Evolutionary conservation across 2,113 vertebrate species (phyloP), one percentile per base, ranked within the genome.

Genomic region (Lathamus discolor): DNA sequence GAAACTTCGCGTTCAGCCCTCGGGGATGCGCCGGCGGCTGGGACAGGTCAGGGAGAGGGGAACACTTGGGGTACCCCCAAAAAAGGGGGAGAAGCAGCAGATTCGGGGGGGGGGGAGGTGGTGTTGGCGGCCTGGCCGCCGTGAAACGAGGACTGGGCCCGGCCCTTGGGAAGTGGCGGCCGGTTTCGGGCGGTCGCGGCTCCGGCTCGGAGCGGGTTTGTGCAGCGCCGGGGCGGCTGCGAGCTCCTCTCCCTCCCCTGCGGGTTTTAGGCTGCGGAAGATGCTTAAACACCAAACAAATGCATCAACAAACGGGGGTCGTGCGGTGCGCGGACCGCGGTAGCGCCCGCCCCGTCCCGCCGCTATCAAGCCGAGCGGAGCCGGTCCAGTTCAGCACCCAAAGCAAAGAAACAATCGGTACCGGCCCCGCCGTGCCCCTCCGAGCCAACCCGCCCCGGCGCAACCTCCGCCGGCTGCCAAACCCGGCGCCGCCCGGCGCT

Each of bases 321-420:
- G 29, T 33, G 16, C 10, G 29, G 22, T 52, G 23, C 59, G n/a
- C 14, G 16, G 39, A 35, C 39, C 35, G 6, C 24, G 9, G 22
- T 62, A 66, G 72, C 6, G 2, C 15, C 67, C 22, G 11, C 14
- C 57, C 76, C 27, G 57, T 90, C 73, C 51, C 20, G 16, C 49
- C 10, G 73, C 15, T 35, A 35, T 54, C 8, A 19, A 23, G 46
- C 61, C 18, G 28, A 39, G 22, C 19, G 7, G 2, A 17, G 25
- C 35, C 29, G 5, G 46, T 44, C 31, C 52, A 4, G 28, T 59
- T 67, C 43, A 27, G 8, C 4, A 17, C 25, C 57, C 48, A 27
- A 23, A 54, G 46, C 74, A 2, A 39, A 33, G 49, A 3, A 13
- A 12, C 1, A 5, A 4, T 6, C 9, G 31, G 39, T 6, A 7